Evolutionary conservation across 2,797 vertebrate species (phyloP), one percentile per base, ranked within the genome.

Genomic region (Meda fulgida): DNA sequence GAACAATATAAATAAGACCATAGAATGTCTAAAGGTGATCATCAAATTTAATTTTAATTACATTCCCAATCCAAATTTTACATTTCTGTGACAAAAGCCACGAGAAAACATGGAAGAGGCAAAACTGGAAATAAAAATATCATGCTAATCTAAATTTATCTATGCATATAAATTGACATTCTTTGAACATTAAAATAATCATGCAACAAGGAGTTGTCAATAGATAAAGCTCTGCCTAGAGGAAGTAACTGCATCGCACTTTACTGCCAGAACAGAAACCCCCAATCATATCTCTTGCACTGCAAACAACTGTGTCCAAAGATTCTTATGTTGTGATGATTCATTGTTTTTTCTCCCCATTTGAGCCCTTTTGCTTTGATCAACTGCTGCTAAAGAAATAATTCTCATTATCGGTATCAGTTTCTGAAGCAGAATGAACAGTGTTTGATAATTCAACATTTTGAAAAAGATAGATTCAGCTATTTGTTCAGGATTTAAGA

Each of bases 221-320:
- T 23, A 18, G 40, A 67, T 29, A 23, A 53, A 65, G 46, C 3
- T 48, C n/a, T 29, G 5, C 11, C 18, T 31, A 43, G 18, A n/a
- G 63, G 34, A 36, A 29, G 6, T 58, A 40, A 78, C 3, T 69
- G 13, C 78, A 67, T 40, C 4, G 7, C 36, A 55, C 23, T 67
- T 29, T 40, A 55, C 19, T 26, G 0, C 51, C 53, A 46, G 26
- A 63, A 43, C 36, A 72, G 69, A 40, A 48, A 23, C 31, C 10
- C 26, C 11, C 18, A 31, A 23, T 67, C 23, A 67, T 67, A 51
- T 80, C 43, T 36, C 78, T 80, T 36, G 78, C 63, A 63, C 55
- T 6, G n/a, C 38, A 40, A 63, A 78, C 36, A 78, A 18, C 55
- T 63, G 55, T 11, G 13, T 34, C 53, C 38, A 60, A 46, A 46